These are phyloP conservation scores for Drosophila melanogaster DNA, from an alignment of 1,140 invertebrate species.

Conservation along the genomic window DNA sequence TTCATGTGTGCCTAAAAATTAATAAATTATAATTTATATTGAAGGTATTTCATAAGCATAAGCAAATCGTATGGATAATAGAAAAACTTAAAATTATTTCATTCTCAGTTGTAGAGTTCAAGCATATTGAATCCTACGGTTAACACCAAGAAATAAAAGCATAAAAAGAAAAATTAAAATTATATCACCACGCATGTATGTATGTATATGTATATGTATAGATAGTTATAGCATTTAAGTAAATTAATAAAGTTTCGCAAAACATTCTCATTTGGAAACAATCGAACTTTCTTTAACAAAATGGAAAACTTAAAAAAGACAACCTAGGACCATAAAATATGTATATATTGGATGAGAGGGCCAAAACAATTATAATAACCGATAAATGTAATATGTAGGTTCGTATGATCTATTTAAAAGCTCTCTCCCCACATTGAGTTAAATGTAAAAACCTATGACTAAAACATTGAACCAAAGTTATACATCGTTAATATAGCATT, in stretches of 20 bases:
- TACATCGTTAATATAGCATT: conserved; percentile 51
- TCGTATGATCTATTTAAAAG: conserved; percentile 52
- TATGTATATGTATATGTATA: conserved; percentile 28
- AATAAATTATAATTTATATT: conserved; percentile 75
- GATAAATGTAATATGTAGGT: conserved; percentile 37
- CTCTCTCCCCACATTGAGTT: conserved; percentile 44
- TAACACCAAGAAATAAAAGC: conserved; percentile 62
- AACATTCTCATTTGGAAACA: conserved; percentile 37
- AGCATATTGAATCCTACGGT: conserved; percentile 43
- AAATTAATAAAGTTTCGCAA: conserved; percentile 40
- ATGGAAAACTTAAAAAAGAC: conserved; percentile 62
- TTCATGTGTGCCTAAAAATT: conserved; percentile 54
- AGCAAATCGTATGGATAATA: conserved; percentile 56
- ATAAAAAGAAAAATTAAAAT: conserved; percentile 76
- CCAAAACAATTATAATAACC: conserved; percentile 53
- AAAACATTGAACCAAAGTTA: conserved; percentile 77
- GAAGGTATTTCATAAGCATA: conserved; percentile 62
- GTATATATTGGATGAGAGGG: conserved; percentile 34
- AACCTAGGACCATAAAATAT: conserved; percentile 60
- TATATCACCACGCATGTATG: conserved; percentile 79
- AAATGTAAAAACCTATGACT: conserved; percentile 55
- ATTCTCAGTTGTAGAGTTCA: conserved; percentile 45
- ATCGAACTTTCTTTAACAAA: conserved; percentile 43
- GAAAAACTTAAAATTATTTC: conserved; percentile 57
- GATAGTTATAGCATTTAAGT: conserved; percentile 44